Base-by-base conservation (phyloP, 92 coral and sea anemone species). In the Ricordea florida region DNA sequence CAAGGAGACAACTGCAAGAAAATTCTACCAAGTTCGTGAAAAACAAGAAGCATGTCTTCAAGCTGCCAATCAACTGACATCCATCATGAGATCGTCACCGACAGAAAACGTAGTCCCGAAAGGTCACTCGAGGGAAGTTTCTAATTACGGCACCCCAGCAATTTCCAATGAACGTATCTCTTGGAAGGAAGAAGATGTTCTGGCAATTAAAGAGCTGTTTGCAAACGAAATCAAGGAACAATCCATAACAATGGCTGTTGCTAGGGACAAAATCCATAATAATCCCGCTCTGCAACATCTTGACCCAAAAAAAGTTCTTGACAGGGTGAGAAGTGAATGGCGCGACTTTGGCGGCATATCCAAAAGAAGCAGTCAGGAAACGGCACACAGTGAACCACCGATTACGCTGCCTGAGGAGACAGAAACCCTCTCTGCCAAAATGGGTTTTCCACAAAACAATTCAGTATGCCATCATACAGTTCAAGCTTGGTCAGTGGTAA, bases 301-400 rank as follows among this genome's bases (percentile, higher is more conserved):
- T 24, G 42, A 62, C 28, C 53, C 74, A 6, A 62, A 44, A 22
- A 46, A 22, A 47, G 72, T 62, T 20, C 36, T 38, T 49, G 74
- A 76, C 42, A 76, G 31, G 53, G 47, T 77, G 26, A 51, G 83
- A 8, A 60, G 50, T 24, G 81, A 74, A 31, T 74, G 81, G 81
- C 17, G 62, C 15, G 55, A 34, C 27, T 33, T 28, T 2, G 1
- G 35, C 31, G 62, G 31, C 61, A 53, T 27, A 53, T 26, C 23
- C 3, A 10, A 49, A 7, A 35, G 15, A 30, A 32, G 15, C 8
- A 15, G 21, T 28, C 28, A 26, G 15, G 67, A 31, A 44, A 31
- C 35, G 24, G 24, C 33, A 38, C 32, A 67, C 2, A 10, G 44
- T 49, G 16, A 28, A 53, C 59, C n/a, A 23, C 60, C 27, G n/a